Evolutionary conservation across 2,113 vertebrate genomes (phyloP).

Genomic region (Bos indicus): DNA sequence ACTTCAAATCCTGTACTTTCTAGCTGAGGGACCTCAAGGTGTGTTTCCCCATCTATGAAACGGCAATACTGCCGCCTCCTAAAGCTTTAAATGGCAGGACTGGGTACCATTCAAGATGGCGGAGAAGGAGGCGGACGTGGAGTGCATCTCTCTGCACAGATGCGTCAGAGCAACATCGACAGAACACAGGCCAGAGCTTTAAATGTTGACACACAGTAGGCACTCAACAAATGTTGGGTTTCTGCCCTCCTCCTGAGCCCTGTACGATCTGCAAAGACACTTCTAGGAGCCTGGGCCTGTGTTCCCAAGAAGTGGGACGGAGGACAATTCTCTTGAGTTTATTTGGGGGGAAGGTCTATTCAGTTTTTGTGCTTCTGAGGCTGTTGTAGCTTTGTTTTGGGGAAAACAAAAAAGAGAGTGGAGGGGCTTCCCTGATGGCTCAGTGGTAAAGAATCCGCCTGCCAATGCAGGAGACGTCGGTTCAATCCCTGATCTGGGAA

Average conservation of each 20-base stretch:
- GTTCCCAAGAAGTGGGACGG: fast-evolving
- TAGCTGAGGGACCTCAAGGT: neutral
- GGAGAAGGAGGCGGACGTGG: neutral
- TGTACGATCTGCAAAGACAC: neutral
- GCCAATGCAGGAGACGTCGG: neutral
- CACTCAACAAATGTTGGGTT: neutral
- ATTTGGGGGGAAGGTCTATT: neutral
- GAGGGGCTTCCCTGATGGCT: neutral
- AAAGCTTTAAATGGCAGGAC: neutral
- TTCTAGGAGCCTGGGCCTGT: neutral
- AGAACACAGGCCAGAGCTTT: neutral
- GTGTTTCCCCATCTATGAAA: neutral
- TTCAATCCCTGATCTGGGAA: neutral
- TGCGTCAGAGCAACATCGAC: neutral
- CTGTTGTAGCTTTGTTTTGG: neutral
- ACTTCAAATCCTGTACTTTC: neutral
- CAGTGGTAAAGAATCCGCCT: neutral
- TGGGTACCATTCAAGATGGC: neutral
- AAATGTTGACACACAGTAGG: neutral
- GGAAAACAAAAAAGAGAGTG: neutral
- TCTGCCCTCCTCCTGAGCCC: neutral
- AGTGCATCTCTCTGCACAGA: neutral
- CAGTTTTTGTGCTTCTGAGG: neutral
- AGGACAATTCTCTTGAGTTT: neutral
- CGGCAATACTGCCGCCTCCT: neutral